Evolutionary conservation across 2,113 vertebrate species (phyloP).

Genomic region (Hippocampus zosterae): DNA sequence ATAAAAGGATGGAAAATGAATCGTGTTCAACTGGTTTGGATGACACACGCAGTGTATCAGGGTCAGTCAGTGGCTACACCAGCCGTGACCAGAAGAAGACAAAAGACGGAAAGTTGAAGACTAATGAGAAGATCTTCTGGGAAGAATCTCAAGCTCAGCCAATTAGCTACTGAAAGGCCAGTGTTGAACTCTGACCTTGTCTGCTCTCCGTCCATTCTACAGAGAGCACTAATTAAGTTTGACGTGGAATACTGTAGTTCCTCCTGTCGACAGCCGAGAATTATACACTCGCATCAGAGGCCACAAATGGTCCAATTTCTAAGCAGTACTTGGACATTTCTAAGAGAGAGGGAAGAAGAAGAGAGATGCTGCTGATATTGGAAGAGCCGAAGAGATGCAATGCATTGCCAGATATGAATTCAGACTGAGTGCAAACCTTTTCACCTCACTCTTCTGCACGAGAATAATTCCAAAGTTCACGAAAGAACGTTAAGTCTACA

Average conservation of each 20-base stretch:
- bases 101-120: slow-evolving; percentile 38
- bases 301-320: slow-evolving; percentile 46
- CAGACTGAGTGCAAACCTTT: slow-evolving; percentile 4
- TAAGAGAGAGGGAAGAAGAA: slow-evolving; percentile 20
- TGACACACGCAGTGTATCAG: slow-evolving; percentile 26
- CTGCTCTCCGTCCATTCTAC: slow-evolving; percentile 50
- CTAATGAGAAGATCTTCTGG: slow-evolving; percentile 47
- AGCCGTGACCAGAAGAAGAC: slow-evolving; percentile 48
- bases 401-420: slow-evolving; percentile 13
- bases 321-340: slow-evolving; percentile 43
- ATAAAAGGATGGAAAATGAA: slow-evolving; percentile 25
- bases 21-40: slow-evolving; percentile 14
- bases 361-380: background rate
- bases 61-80: slow-evolving; percentile 41
- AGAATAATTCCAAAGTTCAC: too few species aligned
- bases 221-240: slow-evolving; percentile 61
- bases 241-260: slow-evolving; percentile 30
- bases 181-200: slow-evolving; percentile 54
- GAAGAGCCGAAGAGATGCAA: slow-evolving; percentile 3
- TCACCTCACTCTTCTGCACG: too few species aligned
- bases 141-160: slow-evolving; percentile 56
- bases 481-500: too few species aligned
- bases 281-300: slow-evolving; percentile 43
- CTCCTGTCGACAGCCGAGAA: slow-evolving; percentile 38
- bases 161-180: slow-evolving; percentile 63